Base-by-base conservation (phyloP, 2,113 vertebrate species). In the Trogon melanurus region DNA sequence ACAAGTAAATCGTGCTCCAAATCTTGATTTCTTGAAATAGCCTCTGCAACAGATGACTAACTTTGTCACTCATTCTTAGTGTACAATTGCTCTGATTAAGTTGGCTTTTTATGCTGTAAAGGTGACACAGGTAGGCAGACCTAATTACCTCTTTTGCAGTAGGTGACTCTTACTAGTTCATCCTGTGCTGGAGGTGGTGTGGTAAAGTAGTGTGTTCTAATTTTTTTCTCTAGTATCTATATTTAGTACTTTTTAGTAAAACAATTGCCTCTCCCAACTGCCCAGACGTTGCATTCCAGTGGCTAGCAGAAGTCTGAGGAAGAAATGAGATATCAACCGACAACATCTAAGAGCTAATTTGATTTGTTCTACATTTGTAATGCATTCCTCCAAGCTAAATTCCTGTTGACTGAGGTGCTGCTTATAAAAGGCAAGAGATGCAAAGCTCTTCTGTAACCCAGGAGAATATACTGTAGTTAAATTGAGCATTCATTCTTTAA, bases 341-440 rank as follows among this genome's bases (percentile, higher is more conserved):
- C 95, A 95, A 65, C 16, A 88, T 91, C 93, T 92, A 79, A 84
- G 61, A 89, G 76, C 93, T 95, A 92, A 96, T 95, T 94, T 94
- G 88, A 93, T 96, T 94, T 91, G 92, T 91, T 86, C 70, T 94
- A 71, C 66, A 57, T 88, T 93, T 95, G 72, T 95, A 92, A 92
- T 87, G 88, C 90, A 85, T 93, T 96, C 85, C 53, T 93, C 65
- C 65, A 61, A 92, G 85, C 79, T 89, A 69, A 86, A 84, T 94
- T 92, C 91, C 75, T 94, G 48, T 86, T 94, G 72, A 67, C 74
- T 88, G 83, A 94, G 16, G 12, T 93, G 89, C 88, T 92, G 45
- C 22, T 89, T 92, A 75, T 69, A 81, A 86, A 54, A 88, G 65
- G 72, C 74, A 53, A 65, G 72, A 74, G 38, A 78, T 71, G 20